Evolutionary conservation across 2,113 vertebrate species (phyloP), one percentile per base, ranked within the genome.

Genomic region (Paraplagusia blochii): DNA sequence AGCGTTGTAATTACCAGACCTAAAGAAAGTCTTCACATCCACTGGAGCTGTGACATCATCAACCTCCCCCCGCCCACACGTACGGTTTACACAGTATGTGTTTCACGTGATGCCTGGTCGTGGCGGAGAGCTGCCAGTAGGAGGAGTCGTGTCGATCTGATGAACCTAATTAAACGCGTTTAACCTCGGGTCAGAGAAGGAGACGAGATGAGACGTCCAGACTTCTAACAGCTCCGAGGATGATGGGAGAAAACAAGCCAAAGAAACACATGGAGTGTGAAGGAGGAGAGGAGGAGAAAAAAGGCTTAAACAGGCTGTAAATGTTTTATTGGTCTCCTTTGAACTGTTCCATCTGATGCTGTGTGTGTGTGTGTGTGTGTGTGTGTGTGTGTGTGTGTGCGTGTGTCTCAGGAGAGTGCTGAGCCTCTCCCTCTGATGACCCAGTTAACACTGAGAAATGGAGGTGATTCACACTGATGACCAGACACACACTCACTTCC

Each of bases 301-400:
- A 56, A 67, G 60, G 66, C 70, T 82, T 72, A 61, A 76, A 75
- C 45, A 47, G 2, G 58, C 63, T 80, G 83, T 89, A 84, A 87
- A 89, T 88, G 85, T 88, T 89, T 89, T 85, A 90, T 88, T 64
- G 71, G 56, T 70, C 58, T 79, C 47, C 81, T 86, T 88, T 87
- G 77, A 86, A 81, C 67, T 77, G 7, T 61, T 67, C 39, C 4
- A 36, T 34, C 53, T 80, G 46, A 71, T 72, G 65, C 53, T 16
- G 12, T 10, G 39, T 18, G 52, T 44, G 47, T 35, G 44, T 52
- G 38, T 36, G 36, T 62, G 40, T 46, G 47, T 34, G 63, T 14
- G 14, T 13, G 36, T 36, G 56, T 54, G 50, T 42, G 36, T 40
- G 10, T 53, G 46, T 45, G 11, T 4, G 44, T 44, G 56, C 48